phyloP scores from a whole-genome alignment of 2,888 invertebrate genomes.

The Phaedon cochleariae region DNA sequence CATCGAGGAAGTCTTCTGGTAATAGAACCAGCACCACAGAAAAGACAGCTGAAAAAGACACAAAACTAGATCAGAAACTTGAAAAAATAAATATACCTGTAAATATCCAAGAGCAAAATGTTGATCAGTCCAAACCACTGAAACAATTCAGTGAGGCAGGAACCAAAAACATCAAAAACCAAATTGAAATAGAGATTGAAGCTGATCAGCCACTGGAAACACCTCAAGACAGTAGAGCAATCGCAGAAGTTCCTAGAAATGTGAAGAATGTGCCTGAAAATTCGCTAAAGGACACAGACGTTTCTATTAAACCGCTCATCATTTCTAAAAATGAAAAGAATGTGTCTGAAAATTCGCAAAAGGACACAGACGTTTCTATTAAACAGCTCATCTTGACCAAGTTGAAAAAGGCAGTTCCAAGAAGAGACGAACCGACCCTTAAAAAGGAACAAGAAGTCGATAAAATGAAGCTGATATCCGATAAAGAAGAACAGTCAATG shows the following conservation, averaged over 20 bases:
- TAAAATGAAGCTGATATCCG: constrained; percentile 19
- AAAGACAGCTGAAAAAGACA: background rate
- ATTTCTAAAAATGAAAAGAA: too few relatives aligned
- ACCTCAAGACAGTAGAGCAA: too few relatives aligned
- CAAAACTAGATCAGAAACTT: background rate
- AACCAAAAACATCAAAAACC: background rate
- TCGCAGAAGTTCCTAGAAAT: too few relatives aligned
- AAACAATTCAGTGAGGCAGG: too few relatives aligned
- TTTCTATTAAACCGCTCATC: too few relatives aligned
- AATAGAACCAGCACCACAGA: background rate
- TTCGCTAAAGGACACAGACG: too few relatives aligned
- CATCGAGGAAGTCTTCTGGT: too few relatives aligned
- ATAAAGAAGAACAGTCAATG: constrained; percentile 19
- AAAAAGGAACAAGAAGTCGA: constrained; percentile 27
- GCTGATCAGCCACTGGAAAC: background rate
- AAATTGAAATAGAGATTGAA: background rate
- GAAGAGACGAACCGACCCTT: constrained; percentile 13
- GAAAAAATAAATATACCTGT: too few relatives aligned
- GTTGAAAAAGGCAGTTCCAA: constrained; percentile 24
- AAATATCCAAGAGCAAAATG: too few relatives aligned
- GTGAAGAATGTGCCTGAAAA: too few relatives aligned
- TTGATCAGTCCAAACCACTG: too few relatives aligned
- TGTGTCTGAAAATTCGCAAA: background rate
- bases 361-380: background rate
- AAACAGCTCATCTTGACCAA: background rate